phyloP scores from a whole-genome alignment of 2,888 invertebrate species.

The Eurytoma californica region DNA sequence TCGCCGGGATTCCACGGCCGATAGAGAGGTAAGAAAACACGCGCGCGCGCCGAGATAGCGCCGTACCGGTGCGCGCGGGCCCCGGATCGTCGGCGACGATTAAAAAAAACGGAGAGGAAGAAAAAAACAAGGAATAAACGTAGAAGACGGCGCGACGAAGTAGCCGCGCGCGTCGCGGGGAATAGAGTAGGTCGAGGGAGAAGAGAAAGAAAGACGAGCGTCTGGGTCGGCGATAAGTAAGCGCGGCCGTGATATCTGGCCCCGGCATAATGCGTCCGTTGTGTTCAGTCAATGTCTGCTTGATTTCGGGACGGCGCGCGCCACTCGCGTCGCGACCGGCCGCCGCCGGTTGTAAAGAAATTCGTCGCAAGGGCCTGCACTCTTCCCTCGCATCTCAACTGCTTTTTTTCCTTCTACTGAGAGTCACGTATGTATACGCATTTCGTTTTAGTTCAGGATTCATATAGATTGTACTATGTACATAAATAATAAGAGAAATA shows the following conservation, averaged over 20 bases:
- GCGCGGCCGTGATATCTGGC: constrained; percentile 51
- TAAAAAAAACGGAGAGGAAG: background rate
- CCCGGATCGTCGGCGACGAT: background rate
- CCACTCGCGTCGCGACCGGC: constrained; percentile 16
- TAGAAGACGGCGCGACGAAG: background rate
- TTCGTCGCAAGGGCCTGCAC: constrained; percentile 9
- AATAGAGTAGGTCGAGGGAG: constrained; percentile 2
- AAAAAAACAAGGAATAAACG: background rate
- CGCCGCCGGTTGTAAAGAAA: constrained; percentile 24
- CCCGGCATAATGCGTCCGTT: constrained; percentile 61
- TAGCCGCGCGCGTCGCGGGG: background rate
- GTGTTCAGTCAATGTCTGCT: constrained; percentile 57
- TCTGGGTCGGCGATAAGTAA: constrained; percentile 56
- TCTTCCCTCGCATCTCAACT: constrained; percentile 57
- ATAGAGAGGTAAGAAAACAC: constrained; percentile 25
- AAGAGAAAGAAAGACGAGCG: constrained; percentile 4
- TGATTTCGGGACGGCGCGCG: constrained; percentile 17
- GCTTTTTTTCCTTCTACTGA: background rate
- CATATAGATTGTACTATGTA: no score
- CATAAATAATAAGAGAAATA: no score
- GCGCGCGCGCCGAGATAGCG: background rate
- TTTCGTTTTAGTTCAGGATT: background rate
- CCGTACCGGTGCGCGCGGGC: background rate
- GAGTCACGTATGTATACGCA: background rate
- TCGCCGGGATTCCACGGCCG: constrained; percentile 1